Base-by-base conservation (phyloP, 2,797 vertebrate species). In the Zenarchopterus dispar region DNA sequence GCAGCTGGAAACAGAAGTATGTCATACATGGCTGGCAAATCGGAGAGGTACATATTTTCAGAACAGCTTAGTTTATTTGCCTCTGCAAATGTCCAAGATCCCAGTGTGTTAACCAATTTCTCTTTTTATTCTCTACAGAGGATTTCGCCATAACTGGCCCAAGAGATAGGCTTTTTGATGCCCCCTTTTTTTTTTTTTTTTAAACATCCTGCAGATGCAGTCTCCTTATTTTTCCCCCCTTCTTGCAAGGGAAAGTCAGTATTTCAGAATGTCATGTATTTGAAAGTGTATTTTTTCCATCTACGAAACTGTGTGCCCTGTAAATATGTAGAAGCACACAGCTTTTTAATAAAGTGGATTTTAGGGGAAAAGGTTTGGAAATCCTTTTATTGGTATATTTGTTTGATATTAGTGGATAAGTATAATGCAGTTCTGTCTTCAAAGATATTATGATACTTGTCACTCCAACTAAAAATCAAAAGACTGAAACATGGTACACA, bases 121-220 rank as follows among this genome's bases (percentile, higher is more conserved):
- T 71, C 8, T 73, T 36, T 77, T 70, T 67, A 36, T 73, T 60
- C 57, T 73, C 62, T 41, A 18, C 93, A 99, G 98, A 88, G 93
- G 94, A 67, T 96, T 96, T 64, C 91, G 86, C 31, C 92, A 97
- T 62, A 96, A 94, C 75, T 98, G 98, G 97, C 97, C 97, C 2
- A 97, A 95, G 90, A 98, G 96, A 97, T 99, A 95, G 53, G 84
- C 26, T 19, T 24, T 22, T 21, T 33, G 16, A 56, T 41, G 15
- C 24, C 2, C 1, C 39, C 66, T 67, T 77, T 17, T 42, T 13
- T 51, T 3, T 42, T 31, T 22, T 13, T 58, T 78, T 73, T 58
- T 15, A 49, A 58, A 22, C 60, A 23, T 41, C 43, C 26, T 26
- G 1, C 63, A 64, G 61, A 75, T 45, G 54, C 28, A 19, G 0